A percentile compares a stretch with the other conserved stretches of the same genome.
These are phyloP conservation scores for Wasmannia auropunctata DNA, from an alignment of 1,140 invertebrate genomes.

Conservation along the genomic window DNA sequence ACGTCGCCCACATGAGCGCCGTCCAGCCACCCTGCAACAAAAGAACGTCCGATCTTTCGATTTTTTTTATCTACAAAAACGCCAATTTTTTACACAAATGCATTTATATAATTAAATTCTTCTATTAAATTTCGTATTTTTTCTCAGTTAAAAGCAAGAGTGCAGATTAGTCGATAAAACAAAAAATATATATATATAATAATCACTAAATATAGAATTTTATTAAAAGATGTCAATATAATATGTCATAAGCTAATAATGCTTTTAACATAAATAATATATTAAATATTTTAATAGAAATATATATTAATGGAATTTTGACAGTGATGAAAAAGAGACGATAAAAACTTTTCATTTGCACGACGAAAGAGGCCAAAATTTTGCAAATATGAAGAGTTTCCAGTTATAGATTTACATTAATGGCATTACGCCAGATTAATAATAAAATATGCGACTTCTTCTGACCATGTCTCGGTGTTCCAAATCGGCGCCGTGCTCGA, in stretches of 20 bases:
- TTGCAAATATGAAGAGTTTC: neutral
- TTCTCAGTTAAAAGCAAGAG: neutral
- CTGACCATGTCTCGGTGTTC: slow-evolving; percentile 97
- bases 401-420: slow-evolving; percentile 25
- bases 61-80: neutral
- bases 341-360: neutral
- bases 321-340: neutral
- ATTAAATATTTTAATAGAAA: neutral
- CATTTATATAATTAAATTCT: neutral
- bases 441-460: slow-evolving; percentile 45
- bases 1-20: slow-evolving; percentile 98
- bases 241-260: too few species aligned
- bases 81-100: neutral
- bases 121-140: neutral
- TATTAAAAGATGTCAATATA: neutral
- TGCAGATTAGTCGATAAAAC: neutral
- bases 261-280: too few species aligned
- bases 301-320: neutral
- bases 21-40: slow-evolving; percentile 96
- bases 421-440: slow-evolving; percentile 10
- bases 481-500: slow-evolving; percentile 94
- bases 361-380: neutral
- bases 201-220: neutral
- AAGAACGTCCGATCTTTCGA: neutral
- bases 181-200: neutral